phyloP scores from a whole-genome alignment of 2,113 vertebrate species.

The Microtus pennsylvanicus region DNA sequence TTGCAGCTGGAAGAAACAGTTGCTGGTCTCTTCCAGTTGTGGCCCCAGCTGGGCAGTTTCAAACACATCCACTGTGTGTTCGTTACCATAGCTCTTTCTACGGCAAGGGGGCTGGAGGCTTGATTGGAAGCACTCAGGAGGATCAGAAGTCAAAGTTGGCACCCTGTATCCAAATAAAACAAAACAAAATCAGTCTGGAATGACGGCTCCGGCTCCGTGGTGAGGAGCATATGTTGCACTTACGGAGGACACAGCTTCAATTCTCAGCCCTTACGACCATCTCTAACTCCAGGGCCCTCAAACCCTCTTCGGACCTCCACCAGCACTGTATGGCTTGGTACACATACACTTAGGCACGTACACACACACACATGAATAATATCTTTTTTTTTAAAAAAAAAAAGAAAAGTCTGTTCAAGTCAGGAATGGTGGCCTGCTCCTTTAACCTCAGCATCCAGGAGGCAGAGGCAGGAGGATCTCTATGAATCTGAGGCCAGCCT shows the following conservation, averaged over 20 bases:
- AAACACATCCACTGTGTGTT: background rate
- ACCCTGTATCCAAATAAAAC: background rate
- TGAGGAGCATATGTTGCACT: background rate
- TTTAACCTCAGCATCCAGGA: background rate
- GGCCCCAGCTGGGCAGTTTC: background rate
- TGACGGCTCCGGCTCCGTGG: background rate
- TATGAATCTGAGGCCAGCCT: background rate
- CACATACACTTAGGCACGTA: background rate
- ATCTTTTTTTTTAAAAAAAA: too few species aligned
- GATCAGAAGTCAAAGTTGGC: background rate
- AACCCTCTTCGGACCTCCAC: background rate
- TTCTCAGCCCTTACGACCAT: background rate
- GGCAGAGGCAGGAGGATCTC: background rate
- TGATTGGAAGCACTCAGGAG: too few species aligned
- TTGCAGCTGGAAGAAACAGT: conserved; percentile 4
- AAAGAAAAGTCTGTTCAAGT: background rate
- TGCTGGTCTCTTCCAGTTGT: background rate
- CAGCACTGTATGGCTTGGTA: background rate
- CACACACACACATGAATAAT: background rate
- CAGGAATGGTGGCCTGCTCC: background rate
- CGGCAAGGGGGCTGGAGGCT: background rate
- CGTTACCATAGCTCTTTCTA: background rate
- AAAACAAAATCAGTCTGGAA: background rate
- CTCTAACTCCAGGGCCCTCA: background rate
- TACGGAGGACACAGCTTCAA: background rate